Conservation (phyloP, 2,797 vertebrate species). For the Rachycentron canadum region DNA sequence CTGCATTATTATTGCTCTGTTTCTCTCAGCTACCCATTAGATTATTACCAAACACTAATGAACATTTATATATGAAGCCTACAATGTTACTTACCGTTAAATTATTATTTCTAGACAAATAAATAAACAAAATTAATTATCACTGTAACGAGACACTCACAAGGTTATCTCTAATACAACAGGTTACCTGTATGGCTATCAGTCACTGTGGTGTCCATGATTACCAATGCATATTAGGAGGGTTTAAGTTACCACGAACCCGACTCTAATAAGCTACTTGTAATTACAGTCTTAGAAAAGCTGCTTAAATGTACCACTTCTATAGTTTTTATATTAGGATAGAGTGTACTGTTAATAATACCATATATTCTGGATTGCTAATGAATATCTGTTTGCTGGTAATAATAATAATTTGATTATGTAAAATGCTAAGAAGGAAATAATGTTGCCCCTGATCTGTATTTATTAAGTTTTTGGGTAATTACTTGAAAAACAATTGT, state of each 20-base stretch:
- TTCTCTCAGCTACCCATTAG: neutral
- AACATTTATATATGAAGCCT: slow-evolving; percentile 11
- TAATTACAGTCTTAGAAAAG: neutral
- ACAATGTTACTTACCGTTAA: no score
- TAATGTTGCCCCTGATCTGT: neutral
- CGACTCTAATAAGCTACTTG: slow-evolving; percentile 4
- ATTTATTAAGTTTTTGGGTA: neutral
- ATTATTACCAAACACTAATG: neutral
- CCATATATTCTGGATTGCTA: neutral
- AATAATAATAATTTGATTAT: neutral
- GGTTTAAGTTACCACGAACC: slow-evolving; percentile 25
- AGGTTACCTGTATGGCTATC: slow-evolving; percentile 48
- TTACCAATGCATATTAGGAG: slow-evolving; percentile 42
- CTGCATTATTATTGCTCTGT: slow-evolving; percentile 4
- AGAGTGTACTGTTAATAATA: neutral
- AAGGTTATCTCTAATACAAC: slow-evolving; percentile 35
- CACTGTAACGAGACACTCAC: slow-evolving; percentile 49
- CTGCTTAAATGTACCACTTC: neutral
- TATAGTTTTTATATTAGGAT: neutral
- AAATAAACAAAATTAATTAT: no score
- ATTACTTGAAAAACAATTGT: neutral
- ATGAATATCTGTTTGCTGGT: neutral
- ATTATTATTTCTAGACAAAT: no score
- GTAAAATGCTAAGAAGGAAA: neutral
- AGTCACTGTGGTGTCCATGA: slow-evolving; percentile 29